Conservation (phyloP, 2,888 invertebrate genomes). For the Pyrrhia umbra region DNA sequence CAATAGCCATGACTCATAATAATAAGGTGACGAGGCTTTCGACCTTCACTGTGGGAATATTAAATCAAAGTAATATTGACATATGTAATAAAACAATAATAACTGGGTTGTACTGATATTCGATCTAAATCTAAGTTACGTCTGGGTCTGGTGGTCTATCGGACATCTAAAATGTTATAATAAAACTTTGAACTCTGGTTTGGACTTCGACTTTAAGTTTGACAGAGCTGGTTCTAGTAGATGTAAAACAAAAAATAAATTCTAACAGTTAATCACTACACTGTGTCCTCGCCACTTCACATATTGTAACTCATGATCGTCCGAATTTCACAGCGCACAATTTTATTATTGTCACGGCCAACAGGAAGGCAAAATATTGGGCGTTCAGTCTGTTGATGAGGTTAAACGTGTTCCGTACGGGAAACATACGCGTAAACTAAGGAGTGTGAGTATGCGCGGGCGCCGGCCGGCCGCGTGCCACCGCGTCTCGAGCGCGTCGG, state of each 20-base stretch:
- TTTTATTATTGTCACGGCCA: constrained; percentile 41
- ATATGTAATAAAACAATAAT: constrained; percentile 46
- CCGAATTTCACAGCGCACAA: constrained; percentile 43
- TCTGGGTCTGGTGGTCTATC: background rate
- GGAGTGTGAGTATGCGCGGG: constrained; percentile 73
- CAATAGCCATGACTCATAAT: constrained; percentile 49
- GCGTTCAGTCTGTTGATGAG: constrained; percentile 59
- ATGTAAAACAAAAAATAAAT: constrained; percentile 10
- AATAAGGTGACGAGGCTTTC: constrained; percentile 40
- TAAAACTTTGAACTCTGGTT: background rate
- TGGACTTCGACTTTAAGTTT: constrained; percentile 18
- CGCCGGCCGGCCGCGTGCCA: constrained; percentile 71
- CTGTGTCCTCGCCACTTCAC: constrained; percentile 42
- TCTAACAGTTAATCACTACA: constrained; percentile 9
- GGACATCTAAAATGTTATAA: constrained; percentile 3
- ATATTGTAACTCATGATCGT: constrained; percentile 27
- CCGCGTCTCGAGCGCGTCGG: constrained; percentile 68
- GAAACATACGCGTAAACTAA: constrained; percentile 83
- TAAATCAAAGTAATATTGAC: constrained; percentile 48
- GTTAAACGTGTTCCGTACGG: constrained; percentile 76
- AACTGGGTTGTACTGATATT: constrained; percentile 5
- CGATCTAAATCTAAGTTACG: constrained; percentile 13
- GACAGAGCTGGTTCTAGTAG: constrained; percentile 28
- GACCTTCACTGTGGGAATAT: constrained; percentile 54
- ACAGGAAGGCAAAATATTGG: constrained; percentile 55